Evolutionary conservation across 2,888 invertebrate species (phyloP), one percentile per base, ranked within the genome.

Genomic region (Lochmaea crataegi): DNA sequence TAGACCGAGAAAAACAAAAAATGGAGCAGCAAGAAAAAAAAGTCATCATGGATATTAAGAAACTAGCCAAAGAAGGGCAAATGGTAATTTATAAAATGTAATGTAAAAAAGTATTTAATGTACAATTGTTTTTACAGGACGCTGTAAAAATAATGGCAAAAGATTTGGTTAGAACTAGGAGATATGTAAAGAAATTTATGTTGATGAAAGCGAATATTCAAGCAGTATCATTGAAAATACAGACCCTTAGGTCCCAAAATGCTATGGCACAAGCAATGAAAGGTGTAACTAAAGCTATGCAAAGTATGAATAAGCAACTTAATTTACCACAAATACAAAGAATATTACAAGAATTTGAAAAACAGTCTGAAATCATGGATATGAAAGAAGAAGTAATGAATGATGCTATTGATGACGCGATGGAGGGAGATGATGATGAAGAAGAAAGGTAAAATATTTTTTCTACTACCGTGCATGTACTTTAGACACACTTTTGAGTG

Each of bases 351-450:
- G 98, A 99, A 85, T 99, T 99, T 88, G 99, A 99, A 88, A 99
- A 98, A 85, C 99, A 99, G 86, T 96, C 97, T 0, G 99, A 99
- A 88, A 98, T 99, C 70, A 99, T 99, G 99, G 99, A 99, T 85
- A 99, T 99, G 99, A 99, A 99, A 86, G 99, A 99, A 87, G 99
- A 99, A 88, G 97, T 99, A 92, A 99, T 99, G 94, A 98, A 96
- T 85, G 99, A 99, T 87, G 98, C 97, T 65, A 99, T 99, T 84
- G 99, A 99, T 87, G 99, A 99, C 88, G 99, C 99, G 0, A 97
- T 99, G 94, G 99, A 96, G 82, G 99, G 96, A 78, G 99, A 98
- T 84, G 98, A 93, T 61, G 99, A 99, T 85, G 98, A 98, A 85
- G 98, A 98, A 84, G 99, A 99, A 88, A 97, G 94, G 95, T 94